Conservation (phyloP, 2,797 vertebrate genomes). For the Pterois miles region DNA sequence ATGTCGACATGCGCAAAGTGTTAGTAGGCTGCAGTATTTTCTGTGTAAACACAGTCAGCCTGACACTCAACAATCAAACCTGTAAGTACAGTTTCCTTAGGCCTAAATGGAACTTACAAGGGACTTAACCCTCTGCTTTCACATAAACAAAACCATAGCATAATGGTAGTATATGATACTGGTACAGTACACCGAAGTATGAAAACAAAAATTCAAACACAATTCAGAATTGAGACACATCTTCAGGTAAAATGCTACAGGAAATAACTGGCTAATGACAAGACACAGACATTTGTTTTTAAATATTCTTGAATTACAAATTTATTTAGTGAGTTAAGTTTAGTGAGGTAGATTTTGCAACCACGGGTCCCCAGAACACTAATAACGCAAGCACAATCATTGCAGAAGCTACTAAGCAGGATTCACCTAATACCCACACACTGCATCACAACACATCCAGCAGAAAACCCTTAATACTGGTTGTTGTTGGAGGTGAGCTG, state of each 20-base stretch:
- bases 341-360: background rate
- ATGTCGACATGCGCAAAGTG: background rate
- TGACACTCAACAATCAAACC: background rate
- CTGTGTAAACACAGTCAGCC: conserved; percentile 14
- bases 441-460: background rate
- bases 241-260: background rate
- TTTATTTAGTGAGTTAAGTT: background rate
- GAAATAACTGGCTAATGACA: background rate
- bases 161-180: background rate
- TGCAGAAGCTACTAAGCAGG: no score
- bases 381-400: background rate
- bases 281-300: background rate
- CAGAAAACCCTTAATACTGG: background rate
- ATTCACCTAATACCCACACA: background rate
- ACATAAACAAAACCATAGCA: background rate
- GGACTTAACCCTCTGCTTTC: background rate
- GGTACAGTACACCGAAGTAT: background rate
- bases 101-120: background rate
- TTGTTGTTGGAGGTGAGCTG: conserved; percentile 34
- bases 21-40: background rate
- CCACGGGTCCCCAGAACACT: background rate
- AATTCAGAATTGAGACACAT: background rate
- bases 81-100: background rate
- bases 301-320: background rate
- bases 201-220: background rate